Evolutionary conservation across 1,140 invertebrate genomes (phyloP), one percentile per base, ranked within the genome.

Genomic region (Dinoponera quadriceps): DNA sequence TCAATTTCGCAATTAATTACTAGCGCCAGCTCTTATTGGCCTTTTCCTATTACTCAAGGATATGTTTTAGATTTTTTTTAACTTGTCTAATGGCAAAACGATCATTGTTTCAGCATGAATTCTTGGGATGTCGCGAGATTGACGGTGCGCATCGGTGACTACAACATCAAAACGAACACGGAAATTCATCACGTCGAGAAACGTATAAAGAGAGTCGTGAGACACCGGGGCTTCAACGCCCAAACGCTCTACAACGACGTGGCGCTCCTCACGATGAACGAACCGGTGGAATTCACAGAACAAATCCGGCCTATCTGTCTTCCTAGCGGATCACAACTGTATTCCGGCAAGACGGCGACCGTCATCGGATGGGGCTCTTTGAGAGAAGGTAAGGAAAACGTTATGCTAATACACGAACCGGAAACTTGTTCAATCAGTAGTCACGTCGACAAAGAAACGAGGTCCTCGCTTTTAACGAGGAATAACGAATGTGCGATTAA

Each of bases 231-330:
- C 22, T 98, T 98, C 88, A 97, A 98, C 89, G 96, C 97, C 80
- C 96, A 97, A 85, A 98, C 97, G 20, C 94, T 98, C 95, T 98
- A 98, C 93, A 98, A 98, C 86, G 98, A 98, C 89, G 96, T 99
- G 27, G 97, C 98, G 0, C 95, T 99, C 59, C 93, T 99, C 2
- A 98, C 97, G 14, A 88, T 99, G 87, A 96, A 97, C 87, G 95
- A 96, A 71, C 96, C 97, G 0, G 96, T 98, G 0, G 93, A 95
- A 62, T 98, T 97, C 92, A 96, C 95, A 1, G 95, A 96, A 74
- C 96, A 96, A 89, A 96, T 99, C 65, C 95, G 97, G 82, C 97
- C 98, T 0, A 96, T 99, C 60, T 99, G 98, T 91, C 94, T 99
- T 74, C 97, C 98, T 2, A 92, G 94, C 16, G 95, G 96, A 1